Evolutionary conservation across 2,888 invertebrate genomes (phyloP).

Genomic region (Fragum sueziense): DNA sequence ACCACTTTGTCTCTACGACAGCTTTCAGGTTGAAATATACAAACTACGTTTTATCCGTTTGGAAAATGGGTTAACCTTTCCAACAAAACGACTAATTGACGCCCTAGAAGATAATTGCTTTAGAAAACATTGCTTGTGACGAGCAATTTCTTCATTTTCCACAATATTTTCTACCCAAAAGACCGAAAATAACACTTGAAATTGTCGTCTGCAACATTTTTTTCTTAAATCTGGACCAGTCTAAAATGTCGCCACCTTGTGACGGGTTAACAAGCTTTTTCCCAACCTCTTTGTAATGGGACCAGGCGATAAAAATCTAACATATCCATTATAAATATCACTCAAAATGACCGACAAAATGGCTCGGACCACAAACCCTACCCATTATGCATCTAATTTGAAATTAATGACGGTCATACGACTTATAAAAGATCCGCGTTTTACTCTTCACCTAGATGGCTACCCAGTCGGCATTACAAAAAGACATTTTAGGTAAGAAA

Average conservation of each 20-base stretch:
- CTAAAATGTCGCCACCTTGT: neutral
- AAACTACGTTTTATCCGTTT: too few species aligned
- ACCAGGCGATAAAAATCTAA: slow-evolving; percentile 14
- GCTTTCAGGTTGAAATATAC: too few species aligned
- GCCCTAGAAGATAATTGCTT: too few species aligned
- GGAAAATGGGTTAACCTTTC: too few species aligned
- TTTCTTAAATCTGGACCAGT: neutral
- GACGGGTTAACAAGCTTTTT: slow-evolving; percentile 10
- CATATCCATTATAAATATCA: slow-evolving; percentile 20
- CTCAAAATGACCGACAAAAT: slow-evolving; percentile 18
- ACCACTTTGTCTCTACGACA: too few species aligned
- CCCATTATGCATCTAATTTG: slow-evolving; percentile 58
- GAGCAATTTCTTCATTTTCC: neutral
- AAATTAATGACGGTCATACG: slow-evolving; percentile 60
- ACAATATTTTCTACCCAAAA: neutral
- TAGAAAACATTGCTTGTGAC: too few species aligned
- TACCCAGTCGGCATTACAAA: too few species aligned
- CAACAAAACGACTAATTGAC: too few species aligned
- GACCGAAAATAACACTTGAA: neutral
- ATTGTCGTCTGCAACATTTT: neutral
- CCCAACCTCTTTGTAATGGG: slow-evolving; percentile 2
- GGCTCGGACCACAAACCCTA: slow-evolving; percentile 21
- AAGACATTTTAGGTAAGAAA: too few species aligned
- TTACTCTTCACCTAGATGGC: too few species aligned
- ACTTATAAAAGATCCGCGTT: slow-evolving; percentile 52